Evolutionary conservation across 2,113 vertebrate species (phyloP), one percentile per base, ranked within the genome.

Genomic region (Hipposideros armiger): DNA sequence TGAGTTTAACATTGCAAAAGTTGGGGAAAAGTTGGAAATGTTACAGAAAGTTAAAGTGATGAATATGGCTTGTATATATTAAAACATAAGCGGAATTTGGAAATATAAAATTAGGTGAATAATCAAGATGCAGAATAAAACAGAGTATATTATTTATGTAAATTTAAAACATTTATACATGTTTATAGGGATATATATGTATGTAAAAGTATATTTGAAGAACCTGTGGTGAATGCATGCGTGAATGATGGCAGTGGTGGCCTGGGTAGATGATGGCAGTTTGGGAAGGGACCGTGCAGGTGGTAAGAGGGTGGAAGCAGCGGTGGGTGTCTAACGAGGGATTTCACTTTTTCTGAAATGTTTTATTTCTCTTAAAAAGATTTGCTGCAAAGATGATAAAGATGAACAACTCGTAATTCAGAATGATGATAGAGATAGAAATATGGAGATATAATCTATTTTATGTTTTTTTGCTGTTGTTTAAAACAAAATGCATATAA

Each of bases 351-450:
- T 45, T 52, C 42, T 64, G 22, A 94, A 88, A 45, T 76, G 40
- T 74, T 87, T 95, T 69, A 62, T 67, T 64, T 82, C 11, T 85
- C 66, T 74, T 24, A 82, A 91, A 86, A 90, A 78, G 3, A 14
- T 26, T 62, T 60, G 20, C 4, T n/a, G 30, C 42, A 92, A 82
- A 32, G 17, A 54, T 92, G 40, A 22, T 56, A 87, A 90, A 72
- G 58, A 36, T 83, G 56, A 80, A 42, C 40, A 45, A 40, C 17
- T 87, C 28, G 16, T 54, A 67, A 50, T 70, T 60, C 40, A 94
- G 28, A 73, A 81, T 47, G 36, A 83, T 64, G 26, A 26, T 16
- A 88, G 81, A 85, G 42, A 50, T 24, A 26, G 42, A 90, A 74
- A 7, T 42, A 32, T 36, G 64, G 60, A 74, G 30, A 56, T 76